Percentiles rank a stretch among this genome's conserved stretches.
Conservation (phyloP, 2,888 invertebrate genomes). For the Torymus texanus region DNA sequence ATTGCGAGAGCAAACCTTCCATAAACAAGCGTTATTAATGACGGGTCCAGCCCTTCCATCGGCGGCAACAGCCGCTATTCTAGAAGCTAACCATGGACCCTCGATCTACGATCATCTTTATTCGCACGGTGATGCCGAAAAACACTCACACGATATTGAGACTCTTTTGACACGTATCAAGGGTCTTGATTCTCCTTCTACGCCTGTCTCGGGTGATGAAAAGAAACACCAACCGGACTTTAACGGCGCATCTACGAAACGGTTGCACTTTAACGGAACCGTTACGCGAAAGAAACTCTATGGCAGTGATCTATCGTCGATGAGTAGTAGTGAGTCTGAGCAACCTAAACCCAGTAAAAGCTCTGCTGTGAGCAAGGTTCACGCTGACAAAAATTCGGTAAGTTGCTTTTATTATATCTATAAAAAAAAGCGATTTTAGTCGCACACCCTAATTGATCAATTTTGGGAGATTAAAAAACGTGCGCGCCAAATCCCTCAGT, state of each 20-base stretch:
- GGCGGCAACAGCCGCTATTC: slow-evolving; percentile 83
- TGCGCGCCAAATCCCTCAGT: too few species aligned
- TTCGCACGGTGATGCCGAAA: slow-evolving; percentile 83
- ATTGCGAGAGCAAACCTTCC: slow-evolving; percentile 94
- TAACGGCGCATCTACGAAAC: slow-evolving; percentile 82
- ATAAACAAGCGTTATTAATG: slow-evolving; percentile 83
- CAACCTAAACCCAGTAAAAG: slow-evolving; percentile 51
- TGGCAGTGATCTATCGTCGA: slow-evolving; percentile 79
- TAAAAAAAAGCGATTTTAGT: slow-evolving; percentile 4
- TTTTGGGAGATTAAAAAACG: too few species aligned
- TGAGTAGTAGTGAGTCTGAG: slow-evolving; percentile 76
- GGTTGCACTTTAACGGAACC: slow-evolving; percentile 86
- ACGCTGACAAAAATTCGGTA: slow-evolving; percentile 58
- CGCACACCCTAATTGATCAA: not conserved
- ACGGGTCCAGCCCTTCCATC: slow-evolving; percentile 76
- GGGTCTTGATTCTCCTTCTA: slow-evolving; percentile 78
- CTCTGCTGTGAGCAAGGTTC: slow-evolving; percentile 9
- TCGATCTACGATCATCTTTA: slow-evolving; percentile 92
- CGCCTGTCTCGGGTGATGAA: slow-evolving; percentile 78
- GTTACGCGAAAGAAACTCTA: slow-evolving; percentile 80
- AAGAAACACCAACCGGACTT: slow-evolving; percentile 80
- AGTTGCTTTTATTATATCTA: slow-evolving; percentile 34
- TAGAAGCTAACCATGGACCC: slow-evolving; percentile 93
- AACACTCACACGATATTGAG: slow-evolving; percentile 83
- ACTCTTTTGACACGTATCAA: slow-evolving; percentile 83